Conservation (phyloP, 53 echinoderm and acorn worm species). For the Henricia sp. region DNA sequence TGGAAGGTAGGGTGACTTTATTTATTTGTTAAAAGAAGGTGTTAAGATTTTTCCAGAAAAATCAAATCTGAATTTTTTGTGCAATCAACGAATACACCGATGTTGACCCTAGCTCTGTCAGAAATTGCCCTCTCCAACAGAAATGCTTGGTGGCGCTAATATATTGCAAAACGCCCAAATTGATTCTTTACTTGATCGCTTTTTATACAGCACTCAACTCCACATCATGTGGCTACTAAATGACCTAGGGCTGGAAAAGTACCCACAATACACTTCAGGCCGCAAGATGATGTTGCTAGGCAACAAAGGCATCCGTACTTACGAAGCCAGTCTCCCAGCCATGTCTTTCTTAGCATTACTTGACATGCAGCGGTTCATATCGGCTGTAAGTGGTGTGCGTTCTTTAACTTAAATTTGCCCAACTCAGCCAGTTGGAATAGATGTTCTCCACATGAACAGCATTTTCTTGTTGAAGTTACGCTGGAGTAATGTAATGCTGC, state of each 20-base stretch:
- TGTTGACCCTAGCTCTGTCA: background rate
- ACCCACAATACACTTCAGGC: constrained; percentile 75
- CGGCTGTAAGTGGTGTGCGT: constrained; percentile 76
- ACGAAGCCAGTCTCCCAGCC: constrained; percentile 76
- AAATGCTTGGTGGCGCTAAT: background rate
- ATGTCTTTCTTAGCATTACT: constrained; percentile 77
- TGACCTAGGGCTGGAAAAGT: constrained; percentile 80
- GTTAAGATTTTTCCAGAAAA: too few species aligned
- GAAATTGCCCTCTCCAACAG: background rate
- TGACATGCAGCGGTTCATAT: constrained; percentile 75
- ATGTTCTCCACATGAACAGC: too few species aligned
- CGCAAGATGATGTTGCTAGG: constrained; percentile 72
- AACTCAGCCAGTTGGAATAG: too few species aligned
- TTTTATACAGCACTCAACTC: constrained; percentile 54
- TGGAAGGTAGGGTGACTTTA: constrained; percentile 72
- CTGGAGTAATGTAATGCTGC: too few species aligned
- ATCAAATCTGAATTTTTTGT: background rate
- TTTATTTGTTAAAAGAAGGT: background rate
- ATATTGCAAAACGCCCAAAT: background rate
- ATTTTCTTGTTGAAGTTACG: too few species aligned
- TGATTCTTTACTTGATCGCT: background rate
- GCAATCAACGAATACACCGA: too few species aligned
- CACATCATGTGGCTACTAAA: constrained; percentile 83
- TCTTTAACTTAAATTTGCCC: too few species aligned
- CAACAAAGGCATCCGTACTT: constrained; percentile 71